Evolutionary conservation across 2,113 vertebrate genomes (phyloP).

Genomic region (Nothobranchius furzeri): DNA sequence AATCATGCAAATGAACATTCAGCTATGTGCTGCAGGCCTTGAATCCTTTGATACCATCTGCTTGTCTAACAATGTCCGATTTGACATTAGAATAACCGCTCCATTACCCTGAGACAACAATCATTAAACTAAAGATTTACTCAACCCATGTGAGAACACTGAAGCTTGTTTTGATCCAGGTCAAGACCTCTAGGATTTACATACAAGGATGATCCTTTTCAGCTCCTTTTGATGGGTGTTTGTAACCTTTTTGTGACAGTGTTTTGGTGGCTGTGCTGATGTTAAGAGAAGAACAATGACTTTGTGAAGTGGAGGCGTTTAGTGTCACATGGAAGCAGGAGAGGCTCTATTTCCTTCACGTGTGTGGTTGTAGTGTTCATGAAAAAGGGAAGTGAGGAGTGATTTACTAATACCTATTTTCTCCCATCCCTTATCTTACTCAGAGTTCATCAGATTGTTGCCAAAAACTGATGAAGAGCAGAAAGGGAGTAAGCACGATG

Average conservation of each 20-base stretch:
- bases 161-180: constrained; percentile 5
- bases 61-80: constrained; percentile 49
- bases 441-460: constrained; percentile 24
- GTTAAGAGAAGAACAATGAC: constrained; percentile 23
- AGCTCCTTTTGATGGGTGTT: constrained; percentile 4
- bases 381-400: constrained; percentile 32
- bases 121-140: constrained; percentile 20
- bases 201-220: constrained; percentile 3
- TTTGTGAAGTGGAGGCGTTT: constrained; percentile 35
- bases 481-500: constrained; percentile 47
- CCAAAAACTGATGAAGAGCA: constrained; percentile 56
- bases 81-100: constrained; percentile 3
- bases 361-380: not conserved
- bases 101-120: constrained; percentile 8
- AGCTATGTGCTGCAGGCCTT: constrained; percentile 20
- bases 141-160: constrained; percentile 2
- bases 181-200: constrained; percentile 15
- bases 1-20: constrained; percentile 2
- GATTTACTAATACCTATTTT: constrained; percentile 32
- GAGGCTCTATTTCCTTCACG: constrained; percentile 2
- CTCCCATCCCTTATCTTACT: constrained; percentile 13
- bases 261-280: constrained; percentile 41
- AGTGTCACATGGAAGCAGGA: constrained; percentile 26
- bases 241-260: not conserved
- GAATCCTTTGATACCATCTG: constrained; percentile 18